A percentile compares a stretch with the other conserved stretches of the same genome.
These are phyloP conservation scores for Trisateles emortualis DNA, from an alignment of 2,888 invertebrate genomes.

Conservation along the genomic window DNA sequence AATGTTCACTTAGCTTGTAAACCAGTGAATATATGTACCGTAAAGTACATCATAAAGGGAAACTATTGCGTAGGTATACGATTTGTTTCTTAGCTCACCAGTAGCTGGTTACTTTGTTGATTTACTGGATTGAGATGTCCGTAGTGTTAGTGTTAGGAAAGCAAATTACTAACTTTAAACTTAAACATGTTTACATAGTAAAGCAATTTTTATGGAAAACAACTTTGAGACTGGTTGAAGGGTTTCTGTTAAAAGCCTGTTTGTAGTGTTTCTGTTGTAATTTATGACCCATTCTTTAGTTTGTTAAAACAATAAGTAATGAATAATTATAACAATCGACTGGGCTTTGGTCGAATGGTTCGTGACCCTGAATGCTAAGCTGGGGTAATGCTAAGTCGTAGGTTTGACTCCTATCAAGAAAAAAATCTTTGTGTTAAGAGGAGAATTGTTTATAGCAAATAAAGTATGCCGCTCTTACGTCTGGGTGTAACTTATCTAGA, in stretches of 20 bases:
- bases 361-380: too few species aligned
- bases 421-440: too few species aligned
- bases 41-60: conserved; percentile 70
- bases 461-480: too few species aligned
- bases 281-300: neutral
- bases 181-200: conserved; percentile 22
- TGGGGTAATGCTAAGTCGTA: too few species aligned
- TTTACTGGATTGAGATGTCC: conserved; percentile 66
- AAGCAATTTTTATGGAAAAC: conserved; percentile 8
- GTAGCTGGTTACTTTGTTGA: conserved; percentile 65
- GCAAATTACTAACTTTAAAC: conserved; percentile 49
- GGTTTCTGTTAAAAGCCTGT: neutral
- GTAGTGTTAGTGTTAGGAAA: conserved; percentile 32
- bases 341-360: too few species aligned
- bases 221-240: neutral
- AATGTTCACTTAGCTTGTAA: conserved; percentile 53
- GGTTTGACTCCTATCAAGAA: too few species aligned
- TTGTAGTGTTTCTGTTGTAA: neutral
- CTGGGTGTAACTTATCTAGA: too few species aligned
- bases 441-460: too few species aligned
- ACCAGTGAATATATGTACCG: conserved; percentile 55
- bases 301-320: neutral
- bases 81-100: conserved; percentile 61
- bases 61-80: conserved; percentile 59
- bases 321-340: too few species aligned